Evolutionary conservation across 64 coral and sea anemone species (phyloP), one percentile per base, ranked within the genome.

Genomic region (Catalaphyllia jardinei): DNA sequence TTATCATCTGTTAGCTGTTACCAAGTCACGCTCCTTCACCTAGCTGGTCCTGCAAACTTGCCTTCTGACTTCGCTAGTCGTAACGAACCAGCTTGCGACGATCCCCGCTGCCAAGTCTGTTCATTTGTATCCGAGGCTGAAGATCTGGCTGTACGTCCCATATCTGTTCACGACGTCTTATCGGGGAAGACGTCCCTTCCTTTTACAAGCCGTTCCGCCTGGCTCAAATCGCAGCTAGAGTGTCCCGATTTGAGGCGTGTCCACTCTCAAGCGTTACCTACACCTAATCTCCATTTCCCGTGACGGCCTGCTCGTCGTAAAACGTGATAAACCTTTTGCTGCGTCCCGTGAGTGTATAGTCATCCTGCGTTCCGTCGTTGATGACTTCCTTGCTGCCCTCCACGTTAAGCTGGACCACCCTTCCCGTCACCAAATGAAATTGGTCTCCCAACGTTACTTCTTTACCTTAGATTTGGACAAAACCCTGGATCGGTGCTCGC

Each of bases 51-150:
- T 17, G 20, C 22, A 3, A 69, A 86, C 27, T 11, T 69, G 27
- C 82, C 33, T 14, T 86, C 82, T 31, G 82, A 86, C n/a, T 86
- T 69, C n/a, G 62, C 82, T 67, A 86, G 82, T 42, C 60, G 30
- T 24, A 71, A 86, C 12, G 82, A 62, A 13, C 79, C 82, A 29
- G 63, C 15, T 22, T 67, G 63, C 2, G 1, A 67, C 15, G 22
- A 67, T 22, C 24, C 63, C 5, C 20, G 63, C 15, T 67, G 63
- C 19, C 63, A 67, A 67, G 54, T 67, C 15, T 25, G 3, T 22
- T 67, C 63, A 22, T 67, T 67, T 67, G 63, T 67, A 18, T 67
- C 63, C 22, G 20, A 67, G 4, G 63, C 63, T 67, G 19, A 67
- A 19, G 19, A 67, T 17, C 63, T 67, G 19, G 63, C 63, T 67